phyloP scores from a whole-genome alignment of 1,140 invertebrate genomes.

The Drosophila hydei region DNA sequence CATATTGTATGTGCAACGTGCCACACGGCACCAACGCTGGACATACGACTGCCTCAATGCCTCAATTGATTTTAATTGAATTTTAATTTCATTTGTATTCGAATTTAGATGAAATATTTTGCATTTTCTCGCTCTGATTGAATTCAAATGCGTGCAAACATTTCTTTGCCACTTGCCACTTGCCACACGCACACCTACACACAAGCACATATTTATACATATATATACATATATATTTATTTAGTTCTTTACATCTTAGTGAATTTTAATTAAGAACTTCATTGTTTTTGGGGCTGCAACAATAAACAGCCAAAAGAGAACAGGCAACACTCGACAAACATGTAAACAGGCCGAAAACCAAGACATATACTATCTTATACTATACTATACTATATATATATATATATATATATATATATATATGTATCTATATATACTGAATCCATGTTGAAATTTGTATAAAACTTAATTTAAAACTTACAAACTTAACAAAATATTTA shows the following conservation, averaged over 20 bases:
- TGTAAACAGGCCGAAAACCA: background rate
- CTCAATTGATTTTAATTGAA: conserved; percentile 43
- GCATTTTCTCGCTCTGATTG: conserved; percentile 8
- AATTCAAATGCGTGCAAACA: background rate
- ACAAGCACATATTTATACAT: too few species aligned
- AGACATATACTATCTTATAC: too few species aligned
- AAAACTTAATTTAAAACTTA: conserved; percentile 21
- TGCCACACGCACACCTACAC: background rate
- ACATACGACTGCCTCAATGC: background rate
- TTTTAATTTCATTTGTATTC: conserved; percentile 35
- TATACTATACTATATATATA: conserved; percentile 1
- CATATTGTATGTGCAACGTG: background rate
- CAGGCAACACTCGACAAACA: conserved; percentile 4
- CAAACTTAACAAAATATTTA: conserved; percentile 39
- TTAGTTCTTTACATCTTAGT: conserved; percentile 47
- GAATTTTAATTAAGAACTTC: conserved; percentile 73
- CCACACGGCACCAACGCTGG: background rate
- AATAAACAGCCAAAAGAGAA: conserved; percentile 29
- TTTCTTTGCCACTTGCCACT: conserved; percentile 11
- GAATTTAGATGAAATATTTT: conserved; percentile 25
- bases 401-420: background rate
- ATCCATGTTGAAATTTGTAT: conserved; percentile 25
- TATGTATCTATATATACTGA: background rate
- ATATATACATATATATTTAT: conserved; percentile 33
- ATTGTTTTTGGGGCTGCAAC: conserved; percentile 46